A percentile compares a stretch with the other conserved stretches of the same genome.
Evolutionary conservation across 2,797 vertebrate species (phyloP).

Genomic region (Prionace glauca): DNA sequence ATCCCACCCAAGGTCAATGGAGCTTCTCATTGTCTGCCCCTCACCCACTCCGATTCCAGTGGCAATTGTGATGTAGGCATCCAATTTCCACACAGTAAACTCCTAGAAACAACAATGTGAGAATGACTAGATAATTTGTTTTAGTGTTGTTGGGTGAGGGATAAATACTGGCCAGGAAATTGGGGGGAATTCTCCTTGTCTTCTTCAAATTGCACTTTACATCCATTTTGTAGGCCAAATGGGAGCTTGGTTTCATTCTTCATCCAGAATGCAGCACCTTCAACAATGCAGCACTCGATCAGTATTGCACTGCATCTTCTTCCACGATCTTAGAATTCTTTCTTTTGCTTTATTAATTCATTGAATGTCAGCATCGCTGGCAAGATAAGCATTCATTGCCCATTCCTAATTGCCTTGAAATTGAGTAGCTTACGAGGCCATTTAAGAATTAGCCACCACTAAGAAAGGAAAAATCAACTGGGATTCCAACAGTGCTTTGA

Average conservation of each 20-base stretch:
- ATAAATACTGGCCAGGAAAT: not conserved
- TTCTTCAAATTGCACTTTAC: not conserved
- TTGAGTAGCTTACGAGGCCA: no score
- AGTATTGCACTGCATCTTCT: not conserved
- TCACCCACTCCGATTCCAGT: not conserved
- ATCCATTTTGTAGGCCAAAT: not conserved
- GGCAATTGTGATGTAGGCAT: not conserved
- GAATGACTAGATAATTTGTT: not conserved
- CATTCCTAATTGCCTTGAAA: no score
- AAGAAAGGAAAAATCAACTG: not conserved
- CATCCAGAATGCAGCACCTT: not conserved
- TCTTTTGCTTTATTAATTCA: no score
- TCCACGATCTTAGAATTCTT: no score
- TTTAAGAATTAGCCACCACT: no score
- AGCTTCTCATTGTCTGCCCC: no score
- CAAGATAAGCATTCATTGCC: no score
- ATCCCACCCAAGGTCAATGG: no score
- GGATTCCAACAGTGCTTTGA: not conserved
- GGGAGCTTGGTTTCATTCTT: not conserved
- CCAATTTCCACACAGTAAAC: not conserved
- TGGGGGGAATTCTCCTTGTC: not conserved
- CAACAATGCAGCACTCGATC: not conserved
- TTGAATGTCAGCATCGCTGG: no score
- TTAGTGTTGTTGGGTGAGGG: not conserved
- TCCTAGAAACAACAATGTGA: not conserved